These are phyloP conservation scores for Cranoglanis bouderius DNA, from an alignment of 2,113 vertebrate species.

Conservation along the genomic window DNA sequence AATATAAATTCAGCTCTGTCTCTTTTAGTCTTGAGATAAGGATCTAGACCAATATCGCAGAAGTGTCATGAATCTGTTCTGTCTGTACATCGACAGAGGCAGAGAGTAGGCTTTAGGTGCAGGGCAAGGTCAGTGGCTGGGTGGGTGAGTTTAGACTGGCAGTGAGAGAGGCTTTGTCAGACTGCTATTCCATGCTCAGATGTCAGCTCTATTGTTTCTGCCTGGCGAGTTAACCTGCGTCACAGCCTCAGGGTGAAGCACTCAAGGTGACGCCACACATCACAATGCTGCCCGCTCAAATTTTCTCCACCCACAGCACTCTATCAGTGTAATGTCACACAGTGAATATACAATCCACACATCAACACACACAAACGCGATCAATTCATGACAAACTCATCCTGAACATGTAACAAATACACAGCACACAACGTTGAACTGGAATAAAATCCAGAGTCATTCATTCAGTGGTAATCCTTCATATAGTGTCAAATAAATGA, in stretches of 20 bases:
- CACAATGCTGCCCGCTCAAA: neutral
- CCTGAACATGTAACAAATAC: neutral
- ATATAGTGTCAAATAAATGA: neutral
- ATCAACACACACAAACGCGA: neutral
- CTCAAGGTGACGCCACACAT: constrained; percentile 27
- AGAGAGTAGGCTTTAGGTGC: neutral
- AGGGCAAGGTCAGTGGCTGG: constrained; percentile 13
- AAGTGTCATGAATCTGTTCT: neutral
- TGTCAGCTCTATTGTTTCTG: constrained; percentile 52
- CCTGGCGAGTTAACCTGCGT: constrained; percentile 31
- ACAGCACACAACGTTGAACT: neutral
- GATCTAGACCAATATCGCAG: neutral
- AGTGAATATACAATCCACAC: constrained; percentile 1
- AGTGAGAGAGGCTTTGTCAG: constrained; percentile 31
- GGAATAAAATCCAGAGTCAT: neutral
- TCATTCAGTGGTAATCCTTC: neutral
- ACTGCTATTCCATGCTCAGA: constrained; percentile 3
- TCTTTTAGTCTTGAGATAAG: neutral
- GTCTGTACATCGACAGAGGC: constrained; percentile 9
- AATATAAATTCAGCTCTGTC: neutral
- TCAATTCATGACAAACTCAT: too few relatives aligned
- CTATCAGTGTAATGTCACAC: neutral
- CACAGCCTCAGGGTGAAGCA: constrained; percentile 38
- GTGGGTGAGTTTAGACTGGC: constrained; percentile 28
- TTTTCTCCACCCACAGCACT: constrained; percentile 4